Conservation (phyloP, 2,888 invertebrate species). For the Criorhina ranunculi region DNA sequence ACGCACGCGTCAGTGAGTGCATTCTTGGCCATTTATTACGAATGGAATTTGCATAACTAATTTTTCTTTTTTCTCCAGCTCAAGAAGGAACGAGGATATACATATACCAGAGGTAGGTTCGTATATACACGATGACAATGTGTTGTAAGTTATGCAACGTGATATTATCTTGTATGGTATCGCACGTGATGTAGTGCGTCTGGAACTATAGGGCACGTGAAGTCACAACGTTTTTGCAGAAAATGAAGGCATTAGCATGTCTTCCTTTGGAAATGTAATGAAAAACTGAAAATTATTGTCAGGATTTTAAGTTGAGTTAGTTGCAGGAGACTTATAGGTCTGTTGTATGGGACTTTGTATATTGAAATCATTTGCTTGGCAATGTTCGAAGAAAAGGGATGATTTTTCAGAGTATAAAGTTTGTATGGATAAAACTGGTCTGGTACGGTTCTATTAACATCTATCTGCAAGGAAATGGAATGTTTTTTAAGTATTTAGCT, state of each 20-base stretch:
- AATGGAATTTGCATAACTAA: conserved; percentile 63
- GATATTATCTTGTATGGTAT: too few species aligned
- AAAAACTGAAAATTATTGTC: background rate
- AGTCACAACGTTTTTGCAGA: conserved; percentile 1
- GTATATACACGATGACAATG: background rate
- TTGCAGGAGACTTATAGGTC: too few species aligned
- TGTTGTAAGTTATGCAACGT: background rate
- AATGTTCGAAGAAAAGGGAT: too few species aligned
- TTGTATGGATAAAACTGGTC: too few species aligned
- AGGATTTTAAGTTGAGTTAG: background rate
- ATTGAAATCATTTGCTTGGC: too few species aligned
- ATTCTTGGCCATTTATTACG: conserved; percentile 71
- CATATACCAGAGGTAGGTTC: background rate
- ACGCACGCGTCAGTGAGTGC: conserved; percentile 61
- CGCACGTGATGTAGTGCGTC: conserved; percentile 22
- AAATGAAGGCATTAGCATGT: conserved; percentile 17
- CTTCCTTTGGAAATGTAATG: background rate
- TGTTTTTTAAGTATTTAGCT: too few species aligned
- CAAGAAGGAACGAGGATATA: conserved; percentile 1
- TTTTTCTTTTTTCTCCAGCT: background rate
- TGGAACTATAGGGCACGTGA: background rate
- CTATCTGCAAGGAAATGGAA: too few species aligned
- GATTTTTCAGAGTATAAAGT: too few species aligned
- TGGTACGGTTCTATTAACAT: too few species aligned
- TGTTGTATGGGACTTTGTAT: too few species aligned